Conservation (phyloP, 53 echinoderm and acorn worm species). For the Holothuria leucospilota region DNA sequence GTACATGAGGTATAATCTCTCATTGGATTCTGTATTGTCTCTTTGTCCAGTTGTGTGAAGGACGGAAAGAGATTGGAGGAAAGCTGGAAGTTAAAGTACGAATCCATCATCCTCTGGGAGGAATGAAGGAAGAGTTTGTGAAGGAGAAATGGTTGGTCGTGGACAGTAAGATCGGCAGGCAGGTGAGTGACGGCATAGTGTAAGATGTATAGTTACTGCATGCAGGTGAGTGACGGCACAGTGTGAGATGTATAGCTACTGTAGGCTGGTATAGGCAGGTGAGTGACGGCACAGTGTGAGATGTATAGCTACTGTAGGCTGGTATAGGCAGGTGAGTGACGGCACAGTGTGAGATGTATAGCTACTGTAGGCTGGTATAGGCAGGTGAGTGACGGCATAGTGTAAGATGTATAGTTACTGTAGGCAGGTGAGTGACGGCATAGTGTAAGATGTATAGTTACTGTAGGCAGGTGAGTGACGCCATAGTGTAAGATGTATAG, state of each 20-base stretch:
- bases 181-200: conserved; percentile 21
- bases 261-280: background rate
- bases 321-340: conserved; percentile 29
- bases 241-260: background rate
- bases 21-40: background rate
- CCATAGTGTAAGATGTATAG: background rate
- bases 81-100: conserved; percentile 90
- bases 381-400: too few species aligned
- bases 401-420: too few species aligned
- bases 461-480: background rate
- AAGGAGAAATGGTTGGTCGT: conserved; percentile 95
- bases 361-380: background rate
- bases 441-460: background rate
- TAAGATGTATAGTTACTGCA: background rate
- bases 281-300: too few species aligned
- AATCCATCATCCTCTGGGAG: conserved; percentile 80
- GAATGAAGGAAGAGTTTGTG: conserved; percentile 85
- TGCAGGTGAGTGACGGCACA: background rate
- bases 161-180: conserved; percentile 55
- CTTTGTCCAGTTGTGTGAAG: conserved; percentile 75
- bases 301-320: background rate
- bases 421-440: conserved; percentile 29
- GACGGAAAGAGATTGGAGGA: conserved; percentile 84
- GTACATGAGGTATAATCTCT: background rate
- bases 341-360: background rate